These are phyloP conservation scores for Craniophora ligustri DNA, from an alignment of 2,888 invertebrate genomes.

Conservation along the genomic window DNA sequence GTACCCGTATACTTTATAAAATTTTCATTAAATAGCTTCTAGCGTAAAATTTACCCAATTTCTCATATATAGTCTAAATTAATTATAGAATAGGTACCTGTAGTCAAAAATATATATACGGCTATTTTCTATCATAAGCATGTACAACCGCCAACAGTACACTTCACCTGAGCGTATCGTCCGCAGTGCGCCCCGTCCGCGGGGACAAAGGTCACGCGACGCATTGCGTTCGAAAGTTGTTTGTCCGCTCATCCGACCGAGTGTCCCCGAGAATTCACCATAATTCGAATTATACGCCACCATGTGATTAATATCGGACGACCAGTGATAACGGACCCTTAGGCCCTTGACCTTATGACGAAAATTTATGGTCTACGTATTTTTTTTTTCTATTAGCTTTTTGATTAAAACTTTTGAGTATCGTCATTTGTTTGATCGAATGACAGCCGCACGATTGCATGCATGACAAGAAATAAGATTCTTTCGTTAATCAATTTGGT, in stretches of 20 bases:
- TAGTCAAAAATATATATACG: no score
- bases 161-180: conserved; percentile 19
- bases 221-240: conserved; percentile 70
- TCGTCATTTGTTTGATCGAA: conserved; percentile 17
- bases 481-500: no score
- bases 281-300: conserved; percentile 31
- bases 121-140: neutral
- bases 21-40: no score
- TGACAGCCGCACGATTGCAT: conserved; percentile 26
- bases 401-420: conserved; percentile 7
- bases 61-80: no score
- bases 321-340: conserved; percentile 35
- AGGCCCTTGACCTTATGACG: conserved; percentile 22
- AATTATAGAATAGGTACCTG: no score
- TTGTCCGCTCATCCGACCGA: conserved; percentile 57
- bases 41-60: no score
- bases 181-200: conserved; percentile 36
- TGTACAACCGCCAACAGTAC: conserved; percentile 27
- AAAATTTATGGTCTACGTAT: conserved; percentile 35
- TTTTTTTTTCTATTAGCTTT: conserved; percentile 35
- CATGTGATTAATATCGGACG: conserved; percentile 39
- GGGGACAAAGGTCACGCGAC: conserved; percentile 58
- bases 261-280: conserved; percentile 56
- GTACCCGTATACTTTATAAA: no score
- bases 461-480: no score